Base-by-base conservation (phyloP, 2,888 invertebrate genomes). In the Odontocolon sp. region DNA sequence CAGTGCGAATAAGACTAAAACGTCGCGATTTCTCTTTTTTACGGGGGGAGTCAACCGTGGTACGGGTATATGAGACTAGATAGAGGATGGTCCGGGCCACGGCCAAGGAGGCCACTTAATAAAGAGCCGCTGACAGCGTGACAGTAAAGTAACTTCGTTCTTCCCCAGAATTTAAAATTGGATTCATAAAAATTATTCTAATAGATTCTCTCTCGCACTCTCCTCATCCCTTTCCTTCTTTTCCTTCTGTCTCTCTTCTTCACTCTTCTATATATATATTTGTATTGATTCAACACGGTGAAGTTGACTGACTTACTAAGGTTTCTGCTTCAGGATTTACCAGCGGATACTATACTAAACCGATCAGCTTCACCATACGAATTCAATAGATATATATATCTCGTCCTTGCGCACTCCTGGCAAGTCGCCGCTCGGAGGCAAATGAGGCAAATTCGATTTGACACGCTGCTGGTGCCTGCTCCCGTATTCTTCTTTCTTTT, bases 111-210 rank as follows among this genome's bases (percentile, higher is more conserved):
- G 82, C 87, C 86, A 87, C 85, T 88, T 88, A 89, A 89, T 88
- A 88, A 87, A 87, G 86, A 84, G 83, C 85, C 82, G 83, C 85
- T 85, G 87, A 88, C 87, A 87, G 87, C 84, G 87, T 87, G 88
- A 89, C 88, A 87, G 87, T 85, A 83, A 86, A 84, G 87, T 88
- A 88, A 87, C 87, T 88, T 88, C 86, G 86, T 89, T 89, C 85
- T 61, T 66, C 64, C 70, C 83, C 83, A 86, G 87, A 88, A 87
- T 89, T 88, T 88, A 86, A 90, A 90, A 90, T 90, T 89, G 87
- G 88, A 90, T 90, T 90, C 87, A 88, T 89, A 89, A 90, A 90
- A 90, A 89, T 90, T 90, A 90, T 90, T 89, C 89, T 89, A 90
- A 89, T 90, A 87, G 88, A 89, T 89, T 89, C 88, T 82, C 83